Evolutionary conservation across 2,113 vertebrate genomes (phyloP), one percentile per base, ranked within the genome.

Genomic region (Syrmaticus mikado): DNA sequence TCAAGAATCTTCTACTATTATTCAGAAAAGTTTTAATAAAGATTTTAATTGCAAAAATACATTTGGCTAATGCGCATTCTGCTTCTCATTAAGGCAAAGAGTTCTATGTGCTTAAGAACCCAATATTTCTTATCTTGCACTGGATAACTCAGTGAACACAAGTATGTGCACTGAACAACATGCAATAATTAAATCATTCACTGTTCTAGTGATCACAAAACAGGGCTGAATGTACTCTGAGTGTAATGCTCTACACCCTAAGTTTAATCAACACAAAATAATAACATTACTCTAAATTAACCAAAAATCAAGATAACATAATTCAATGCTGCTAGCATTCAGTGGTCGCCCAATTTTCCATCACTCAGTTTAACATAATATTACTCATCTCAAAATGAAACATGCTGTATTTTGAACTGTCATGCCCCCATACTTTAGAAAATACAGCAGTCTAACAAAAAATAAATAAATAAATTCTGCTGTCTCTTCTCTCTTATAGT

Each of bases 391-490:
- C 27, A 14, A 36, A 40, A 36, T 50, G 10, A 87, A 57, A 27
- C 50, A 13, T 12, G 21, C 14, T 64, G 6, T 9, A 34, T 41
- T 71, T 67, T 64, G 20, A 82, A 90, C 6, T 27, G 6, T 38
- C 38, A 43, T 2, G 21, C 1, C 28, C 77, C 11, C 0, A 0
- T 13, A 52, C 2, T 24, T 7, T 4, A 65, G 46, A 8, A 82
- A 82, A 48, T 3, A 32, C 3, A 15, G 6, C 24, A 27, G 66
- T 41, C 68, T 34, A 57, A 55, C 34, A 0, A 6, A 40, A 30
- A n/a, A n/a, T n/a, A 22, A 40, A 46, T 8, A 16, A 27, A 28
- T 52, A 92, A 77, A 65, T 4, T 1, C 25, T 70, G 8, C 40
- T 78, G 11, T 19, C 11, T 53, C n/a, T 50, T 90, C 53, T 62